Evolutionary conservation across 2,888 invertebrate species (phyloP), one percentile per base, ranked within the genome.

Genomic region (Synergus japonicus): DNA sequence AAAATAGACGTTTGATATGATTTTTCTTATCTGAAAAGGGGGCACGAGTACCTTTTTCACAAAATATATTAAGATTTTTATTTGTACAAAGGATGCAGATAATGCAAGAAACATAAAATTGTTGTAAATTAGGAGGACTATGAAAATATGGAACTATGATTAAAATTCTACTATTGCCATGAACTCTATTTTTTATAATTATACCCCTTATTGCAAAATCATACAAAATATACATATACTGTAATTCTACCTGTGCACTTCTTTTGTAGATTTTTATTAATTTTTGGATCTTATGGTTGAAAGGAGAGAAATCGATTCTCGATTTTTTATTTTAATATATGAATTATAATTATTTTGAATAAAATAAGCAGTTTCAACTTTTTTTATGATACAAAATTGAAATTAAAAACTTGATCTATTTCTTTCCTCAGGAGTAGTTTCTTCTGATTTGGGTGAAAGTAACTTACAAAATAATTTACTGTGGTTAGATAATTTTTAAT

Each of bases 371-470:
- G 54, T n/a, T 54, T n/a, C 3, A 54, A 54, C 9, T 54, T n/a
- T 9, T n/a, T n/a, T n/a, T 8, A n/a, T 9, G 9, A 9, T n/a
- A 49, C 13, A 15, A 49, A 54, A n/a, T n/a, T 4, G 29, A 63
- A 22, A 77, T 63, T 8, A 29, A 41, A 41, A n/a, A 9, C 37
- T 49, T 58, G 15, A 29, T 69, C 13, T 13, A 78, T 65, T 69
- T 58, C 69, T 69, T 69, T 69, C 49, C 69, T 46, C 15, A 44
- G 46, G 29, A 69, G 29, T 73, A 73, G 49, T 73, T 29, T 54
- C 54, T 73, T 54, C 37, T 73, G 49, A 69, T 49, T 29, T 69
- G 49, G 73, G 73, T 73, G 73, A 49, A n/a, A 73, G 73, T 49
- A 54, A 54, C 54, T 49, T 15, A 29, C 8, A 15, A 69, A 49